Conservation (phyloP, 23 tunicate species). For the Styela plicata region DNA sequence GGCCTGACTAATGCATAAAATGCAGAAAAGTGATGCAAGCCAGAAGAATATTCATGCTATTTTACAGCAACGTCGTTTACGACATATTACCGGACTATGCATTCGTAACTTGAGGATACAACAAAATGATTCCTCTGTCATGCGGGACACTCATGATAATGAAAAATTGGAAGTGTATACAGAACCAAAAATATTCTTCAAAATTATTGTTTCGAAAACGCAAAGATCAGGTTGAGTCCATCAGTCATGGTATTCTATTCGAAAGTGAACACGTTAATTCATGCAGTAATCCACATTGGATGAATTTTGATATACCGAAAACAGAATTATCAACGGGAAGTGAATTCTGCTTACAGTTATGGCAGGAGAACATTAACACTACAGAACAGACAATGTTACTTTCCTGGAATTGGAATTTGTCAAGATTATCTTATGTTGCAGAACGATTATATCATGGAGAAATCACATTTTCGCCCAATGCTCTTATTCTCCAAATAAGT, state of each 20-base stretch:
- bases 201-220: not conserved
- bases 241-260: too few species aligned
- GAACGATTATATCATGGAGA: constrained; percentile 6
- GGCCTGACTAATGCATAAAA: not conserved
- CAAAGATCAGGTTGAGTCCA: too few species aligned
- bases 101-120: constrained; percentile 6
- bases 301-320: not conserved
- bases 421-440: constrained; percentile 7
- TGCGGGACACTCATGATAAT: not conserved
- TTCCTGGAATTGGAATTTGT: constrained; percentile 20
- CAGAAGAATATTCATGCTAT: constrained; percentile 27
- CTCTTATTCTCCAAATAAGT: constrained; percentile 15
- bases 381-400: not conserved
- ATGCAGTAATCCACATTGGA: constrained; percentile 4
- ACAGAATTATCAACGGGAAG: not conserved
- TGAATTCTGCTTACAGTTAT: not conserved
- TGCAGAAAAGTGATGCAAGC: not conserved
- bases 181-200: not conserved
- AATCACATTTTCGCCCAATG: constrained; percentile 4
- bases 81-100: constrained; percentile 24
- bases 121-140: not conserved
- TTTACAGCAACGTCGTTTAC: constrained; percentile 26
- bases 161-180: not conserved
- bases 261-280: constrained; percentile 10
- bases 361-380: not conserved